Percentiles rank a stretch among this genome's conserved stretches.
Evolutionary conservation across 2,797 vertebrate species (phyloP).

Genomic region (Hydrophis major): DNA sequence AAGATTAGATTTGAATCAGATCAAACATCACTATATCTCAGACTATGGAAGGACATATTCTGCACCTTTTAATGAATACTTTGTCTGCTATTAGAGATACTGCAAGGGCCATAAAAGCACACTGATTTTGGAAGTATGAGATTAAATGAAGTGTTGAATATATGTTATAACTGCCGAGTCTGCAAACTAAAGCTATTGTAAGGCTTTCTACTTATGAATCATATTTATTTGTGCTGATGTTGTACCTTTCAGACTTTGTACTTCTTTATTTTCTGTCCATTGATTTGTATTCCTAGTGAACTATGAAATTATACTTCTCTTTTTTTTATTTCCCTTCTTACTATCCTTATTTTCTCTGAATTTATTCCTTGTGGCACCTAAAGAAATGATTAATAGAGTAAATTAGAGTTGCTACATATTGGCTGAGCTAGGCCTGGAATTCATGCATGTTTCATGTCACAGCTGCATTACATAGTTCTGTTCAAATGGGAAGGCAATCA

Average conservation of each 20-base stretch:
- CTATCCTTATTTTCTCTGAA: constrained; percentile 38
- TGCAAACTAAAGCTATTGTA: constrained; percentile 5
- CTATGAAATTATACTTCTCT: constrained; percentile 39
- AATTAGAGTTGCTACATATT: constrained; percentile 23
- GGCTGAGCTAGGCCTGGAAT: neutral
- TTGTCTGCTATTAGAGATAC: constrained; percentile 1
- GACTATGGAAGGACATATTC: neutral
- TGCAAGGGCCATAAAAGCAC: neutral
- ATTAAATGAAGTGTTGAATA: neutral
- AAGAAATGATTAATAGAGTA: constrained; percentile 19
- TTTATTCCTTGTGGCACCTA: constrained; percentile 24
- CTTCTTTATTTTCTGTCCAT: constrained; percentile 53
- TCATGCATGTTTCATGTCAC: constrained; percentile 11
- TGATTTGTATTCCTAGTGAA: constrained; percentile 59
- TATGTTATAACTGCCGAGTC: constrained; percentile 37
- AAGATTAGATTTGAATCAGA: neutral
- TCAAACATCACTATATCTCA: neutral
- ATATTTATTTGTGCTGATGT: constrained; percentile 48
- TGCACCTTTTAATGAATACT: neutral
- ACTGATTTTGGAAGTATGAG: constrained; percentile 1
- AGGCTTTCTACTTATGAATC: constrained; percentile 28
- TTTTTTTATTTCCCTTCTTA: constrained; percentile 47
- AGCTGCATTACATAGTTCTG: neutral
- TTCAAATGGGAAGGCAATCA: constrained; percentile 1
- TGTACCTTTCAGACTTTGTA: constrained; percentile 34